Evolutionary conservation across 2,113 vertebrate species (phyloP), one percentile per base, ranked within the genome.

Genomic region (Atlantisia rogersi): DNA sequence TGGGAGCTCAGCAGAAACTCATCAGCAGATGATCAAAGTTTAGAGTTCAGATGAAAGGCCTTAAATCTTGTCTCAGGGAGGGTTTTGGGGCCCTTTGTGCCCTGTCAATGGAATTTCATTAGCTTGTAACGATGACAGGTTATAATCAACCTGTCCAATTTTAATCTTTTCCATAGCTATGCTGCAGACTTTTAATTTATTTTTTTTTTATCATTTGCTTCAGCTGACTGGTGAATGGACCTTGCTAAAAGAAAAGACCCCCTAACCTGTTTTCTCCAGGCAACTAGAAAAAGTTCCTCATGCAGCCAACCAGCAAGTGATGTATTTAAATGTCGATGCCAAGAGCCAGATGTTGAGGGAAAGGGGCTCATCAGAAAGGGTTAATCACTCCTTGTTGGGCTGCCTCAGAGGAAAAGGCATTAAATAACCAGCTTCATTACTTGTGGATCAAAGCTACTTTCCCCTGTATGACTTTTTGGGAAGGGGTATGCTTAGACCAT

Each of bases 131-230:
- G 62, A 3, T 69, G 97, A 86, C 92, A 90, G 86, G 88, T 96
- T 94, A 40, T 95, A 94, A 97, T 96, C 95, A 94, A 91, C 81
- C 94, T 94, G 90, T 89, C 88, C 71, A 24, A 7, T 73, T 95
- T 94, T 87, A 73, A 92, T 86, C 88, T 89, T 15, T 21, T 32
- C 70, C 5, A 22, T 2, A 14, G 77, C 48, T 55, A 1, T 17
- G n/a, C 29, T 73, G 70, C 42, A 52, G 81, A 39, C 40, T 60
- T 92, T 58, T 26, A 26, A 10, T 64, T 79, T 60, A 10, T 64
- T 79, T 60, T 28, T 77, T 44, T 46, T 46, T 39, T 6, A 74
- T 67, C 14, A 52, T 78, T 73, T 80, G 29, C 69, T 91, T 65
- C 63, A 52, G 75, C 62, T 79, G 67, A 73, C 20, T 67, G 28